Base-by-base conservation (phyloP, 2,888 invertebrate species). In the Gerris lacustris region DNA sequence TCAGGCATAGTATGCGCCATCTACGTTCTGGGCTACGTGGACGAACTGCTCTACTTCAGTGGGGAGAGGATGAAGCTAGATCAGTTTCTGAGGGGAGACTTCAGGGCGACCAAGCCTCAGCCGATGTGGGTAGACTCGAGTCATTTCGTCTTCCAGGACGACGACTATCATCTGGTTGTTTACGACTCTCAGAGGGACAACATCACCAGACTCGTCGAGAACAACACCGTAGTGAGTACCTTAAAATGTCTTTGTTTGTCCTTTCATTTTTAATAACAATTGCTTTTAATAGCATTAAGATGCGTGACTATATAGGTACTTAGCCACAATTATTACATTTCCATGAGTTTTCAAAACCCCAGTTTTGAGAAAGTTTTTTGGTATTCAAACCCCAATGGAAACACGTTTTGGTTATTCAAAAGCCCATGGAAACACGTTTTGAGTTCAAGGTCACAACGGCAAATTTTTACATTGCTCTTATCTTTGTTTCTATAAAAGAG, bases 1-100 rank as follows among this genome's bases (percentile, higher is more conserved):
- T 88, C 91, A 77, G 92, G 92, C 75, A 92, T 92, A 79, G 90
- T 91, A 77, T 91, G 91, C 77, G 92, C 92, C 79, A 92, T 92
- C 82, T 91, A 92, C 84, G 86, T 91, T 80, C 86, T 92, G 80
- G 92, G 92, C 79, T 92, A 92, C 84, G 92, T 92, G 80, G 92
- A 92, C 85, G 92, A 92, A 82, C 84, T 92, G 77, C 84, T 92
- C 75, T 92, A 92, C 82, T 92, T 92, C 92, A 91, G 90, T 78
- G 92, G 92, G 73, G 87, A 69, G 63, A 88, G 92, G 76, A 90
- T 92, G 88, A 88, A 90, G 74, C 83, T 92, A 77, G 90, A 91
- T 83, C 91, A 92, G 83, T 91, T 90, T 81, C 84, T 92, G 76
- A 73, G 90, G 80, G 91, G 88, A 75, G 89, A 90, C 79, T 82